Percentiles rank a stretch among this genome's conserved stretches.
Conservation (phyloP, 2,888 invertebrate genomes). For the Nineta flava region DNA sequence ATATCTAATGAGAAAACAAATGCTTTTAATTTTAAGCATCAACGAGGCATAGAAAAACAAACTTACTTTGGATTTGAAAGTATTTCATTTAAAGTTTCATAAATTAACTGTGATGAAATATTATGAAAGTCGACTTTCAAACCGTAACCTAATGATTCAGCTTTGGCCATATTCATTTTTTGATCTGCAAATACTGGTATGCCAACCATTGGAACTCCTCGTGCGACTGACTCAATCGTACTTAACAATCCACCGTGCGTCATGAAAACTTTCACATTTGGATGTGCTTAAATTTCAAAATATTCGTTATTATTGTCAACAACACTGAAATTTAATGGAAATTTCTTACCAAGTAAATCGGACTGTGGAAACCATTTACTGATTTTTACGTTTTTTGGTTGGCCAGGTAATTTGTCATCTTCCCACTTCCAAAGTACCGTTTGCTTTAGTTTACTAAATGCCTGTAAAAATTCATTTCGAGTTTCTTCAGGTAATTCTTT, state of each 20-base stretch:
- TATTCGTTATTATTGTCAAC: background rate
- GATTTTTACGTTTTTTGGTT: conserved; percentile 26
- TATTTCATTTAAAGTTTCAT: background rate
- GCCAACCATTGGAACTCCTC: background rate
- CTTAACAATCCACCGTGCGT: conserved; percentile 3
- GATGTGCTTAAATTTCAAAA: conserved; percentile 1
- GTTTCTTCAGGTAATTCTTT: conserved; percentile 16
- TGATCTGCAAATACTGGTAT: conserved; percentile 2
- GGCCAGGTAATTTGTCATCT: conserved; percentile 20
- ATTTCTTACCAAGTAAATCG: conserved; percentile 16
- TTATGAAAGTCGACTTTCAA: background rate
- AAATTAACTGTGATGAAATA: background rate
- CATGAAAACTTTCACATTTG: conserved; percentile 2
- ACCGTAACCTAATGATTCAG: background rate
- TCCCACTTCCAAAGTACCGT: conserved; percentile 36
- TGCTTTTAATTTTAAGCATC: background rate
- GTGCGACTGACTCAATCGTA: background rate
- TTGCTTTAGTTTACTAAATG: conserved; percentile 8
- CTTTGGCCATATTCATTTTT: background rate
- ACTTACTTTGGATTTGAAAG: background rate
- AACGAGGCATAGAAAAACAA: background rate
- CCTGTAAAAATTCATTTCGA: conserved; percentile 9
- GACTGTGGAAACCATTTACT: conserved; percentile 29
- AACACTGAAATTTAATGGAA: too few relatives aligned
- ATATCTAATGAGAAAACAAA: conserved; percentile 8